Evolutionary conservation across 2,888 invertebrate species (phyloP), one percentile per base, ranked within the genome.

Genomic region (Acleris cristana): DNA sequence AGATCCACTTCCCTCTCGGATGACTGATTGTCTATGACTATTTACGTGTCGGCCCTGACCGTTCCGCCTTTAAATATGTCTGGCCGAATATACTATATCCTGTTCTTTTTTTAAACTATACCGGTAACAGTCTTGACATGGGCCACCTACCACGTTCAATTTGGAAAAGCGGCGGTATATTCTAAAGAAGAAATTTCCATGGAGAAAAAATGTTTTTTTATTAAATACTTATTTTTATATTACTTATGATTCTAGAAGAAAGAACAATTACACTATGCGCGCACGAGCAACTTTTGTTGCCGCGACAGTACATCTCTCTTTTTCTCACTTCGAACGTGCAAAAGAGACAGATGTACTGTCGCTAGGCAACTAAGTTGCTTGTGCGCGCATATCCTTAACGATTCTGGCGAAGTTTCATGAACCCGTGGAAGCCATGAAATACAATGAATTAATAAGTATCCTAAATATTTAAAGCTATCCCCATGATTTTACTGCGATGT

Each of bases 11-110:
- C 62, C 62, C 63, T 58, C 52, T 48, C 34, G 26, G 10, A 34
- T 67, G 67, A 58, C 53, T 63, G 62, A 58, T 67, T 19, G 67
- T 67, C 57, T 62, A 52, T 26, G 48, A 26, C 53, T 63, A 67
- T 67, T 62, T 44, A 52, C 23, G 62, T 58, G 23, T 16, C 53
- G 67, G 62, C 67, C 67, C 57, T 67, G 67, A 67, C 67, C 67
- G 53, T 40, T 62, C 65, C 60, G 48, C 53, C 21, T 55, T 23
- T 34, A 21, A 54, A 53, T 44, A 21, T 16, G 49, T n/a, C 21
- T 57, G 61, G 56, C 52, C n/a, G 52, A 45, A 65, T 55, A 60
- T 55, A n/a, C n/a, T n/a, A 48, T 26, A 18, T 21, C 5, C 18
- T 3, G 23, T 45, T 45, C 23, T n/a, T 44, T 48, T 48, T 48